Base-by-base conservation (phyloP, 2,888 invertebrate species). In the Drosophila pegasa region DNA sequence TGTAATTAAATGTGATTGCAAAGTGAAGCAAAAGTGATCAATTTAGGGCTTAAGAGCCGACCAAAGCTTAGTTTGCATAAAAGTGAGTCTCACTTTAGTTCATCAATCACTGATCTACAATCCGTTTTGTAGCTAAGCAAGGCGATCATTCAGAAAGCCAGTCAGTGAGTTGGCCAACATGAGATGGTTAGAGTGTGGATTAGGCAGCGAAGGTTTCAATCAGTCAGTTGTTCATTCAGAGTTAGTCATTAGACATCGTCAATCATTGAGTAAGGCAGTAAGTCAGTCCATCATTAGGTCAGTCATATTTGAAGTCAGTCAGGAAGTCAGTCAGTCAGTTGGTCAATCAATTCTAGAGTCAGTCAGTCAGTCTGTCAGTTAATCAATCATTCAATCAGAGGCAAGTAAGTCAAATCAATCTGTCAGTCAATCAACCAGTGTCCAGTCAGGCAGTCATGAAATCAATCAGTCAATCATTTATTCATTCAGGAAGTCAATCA, bases 41-140 rank as follows among this genome's bases (percentile, higher is more conserved):
- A 41, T 52, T 52, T 10, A 29, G 2, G 41, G 22, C 27, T 38
- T 52, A 52, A 20, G 18, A 18, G 38, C 38, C 9, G 16, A 10
- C 25, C 9, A 2, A 16, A 33, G 18, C 20, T 14, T 5, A 33
- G 31, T 10, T 7, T 10, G 45, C 4, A 10, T 1, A 14, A 18
- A 1, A 25, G 6, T 29, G 7, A 14, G 47, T 8, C 12, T 14
- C 8, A 18, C 9, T 18, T 2, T 1, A 31, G 18, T 7, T 31
- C 47, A 47, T 47, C 47, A 20, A 9, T 47, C 47, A 47, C 20
- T 47, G 47, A 33, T 50, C 16, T 3, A 6, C 35, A 50, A 35
- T 50, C 50, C n/a, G 33, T 33, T 9, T 9, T 3, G 3, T 1
- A 2, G 6, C 6, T 12, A 12, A 47, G 29, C 14, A 10, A 31